phyloP scores from a whole-genome alignment of 1,140 invertebrate species.

The Dinothrombium tinctorium region DNA sequence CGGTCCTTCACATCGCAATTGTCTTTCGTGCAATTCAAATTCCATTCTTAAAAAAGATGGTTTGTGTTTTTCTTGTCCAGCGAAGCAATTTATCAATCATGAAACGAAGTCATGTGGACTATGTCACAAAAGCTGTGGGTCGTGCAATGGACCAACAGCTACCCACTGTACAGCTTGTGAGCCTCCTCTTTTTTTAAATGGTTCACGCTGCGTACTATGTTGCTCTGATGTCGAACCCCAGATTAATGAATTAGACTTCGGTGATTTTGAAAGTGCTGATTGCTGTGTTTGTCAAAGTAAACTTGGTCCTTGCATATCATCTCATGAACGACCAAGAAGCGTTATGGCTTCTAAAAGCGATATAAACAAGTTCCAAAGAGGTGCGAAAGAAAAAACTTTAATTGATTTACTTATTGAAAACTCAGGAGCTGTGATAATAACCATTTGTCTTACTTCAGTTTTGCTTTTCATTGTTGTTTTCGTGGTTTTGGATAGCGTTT shows the following conservation, averaged over 20 bases:
- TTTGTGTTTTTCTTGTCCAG: slow-evolving; percentile 10
- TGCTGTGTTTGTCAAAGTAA: slow-evolving; percentile 6
- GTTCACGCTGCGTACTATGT: slow-evolving; percentile 13
- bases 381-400: too few species aligned
- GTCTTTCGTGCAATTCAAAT: slow-evolving; percentile 11
- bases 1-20: slow-evolving; percentile 17
- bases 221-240: slow-evolving; percentile 5
- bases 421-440: too few species aligned
- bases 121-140: slow-evolving; percentile 13
- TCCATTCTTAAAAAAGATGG: slow-evolving; percentile 5
- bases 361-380: too few species aligned
- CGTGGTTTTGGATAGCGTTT: too few species aligned
- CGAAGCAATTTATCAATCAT: slow-evolving; percentile 11
- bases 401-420: too few species aligned
- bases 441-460: too few species aligned
- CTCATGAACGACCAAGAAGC: too few species aligned
- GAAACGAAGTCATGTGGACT: slow-evolving; percentile 9
- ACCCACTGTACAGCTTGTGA: slow-evolving; percentile 11
- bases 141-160: slow-evolving; percentile 13
- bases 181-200: slow-evolving; percentile 10
- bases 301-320: neutral
- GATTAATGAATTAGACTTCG: neutral
- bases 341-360: too few species aligned
- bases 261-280: neutral
- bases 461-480: too few species aligned